phyloP scores from a whole-genome alignment of 2,888 invertebrate genomes.

The Frankliniella fusca region DNA sequence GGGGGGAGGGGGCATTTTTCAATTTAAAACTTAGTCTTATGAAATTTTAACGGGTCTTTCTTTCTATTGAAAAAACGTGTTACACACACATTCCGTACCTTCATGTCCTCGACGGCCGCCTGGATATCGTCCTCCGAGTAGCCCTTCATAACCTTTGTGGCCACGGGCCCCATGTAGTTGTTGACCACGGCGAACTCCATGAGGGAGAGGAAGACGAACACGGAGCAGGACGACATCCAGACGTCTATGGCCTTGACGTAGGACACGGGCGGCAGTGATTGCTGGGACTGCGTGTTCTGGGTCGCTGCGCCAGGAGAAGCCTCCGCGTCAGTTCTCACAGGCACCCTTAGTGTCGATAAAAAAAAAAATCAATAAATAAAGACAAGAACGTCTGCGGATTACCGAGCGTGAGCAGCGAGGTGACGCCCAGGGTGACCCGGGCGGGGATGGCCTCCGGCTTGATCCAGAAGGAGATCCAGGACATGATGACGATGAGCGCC shows the following conservation, averaged over 20 bases:
- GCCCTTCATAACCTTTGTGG: conserved; percentile 85
- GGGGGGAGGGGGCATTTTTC: no score
- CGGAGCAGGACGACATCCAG: conserved; percentile 89
- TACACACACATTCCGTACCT: conserved; percentile 50
- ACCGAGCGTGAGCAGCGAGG: conserved; percentile 79
- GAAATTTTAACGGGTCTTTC: not conserved
- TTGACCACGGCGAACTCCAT: conserved; percentile 90
- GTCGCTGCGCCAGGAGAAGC: conserved; percentile 58
- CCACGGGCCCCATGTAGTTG: conserved; percentile 81
- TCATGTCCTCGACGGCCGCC: conserved; percentile 68
- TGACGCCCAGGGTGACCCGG: conserved; percentile 81
- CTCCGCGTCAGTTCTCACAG: not conserved
- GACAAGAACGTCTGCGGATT: conserved; percentile 39
- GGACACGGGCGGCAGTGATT: conserved; percentile 82
- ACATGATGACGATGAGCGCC: conserved; percentile 88
- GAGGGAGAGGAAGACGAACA: conserved; percentile 83
- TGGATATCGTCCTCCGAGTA: conserved; percentile 80
- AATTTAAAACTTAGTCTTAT: conserved; percentile 6
- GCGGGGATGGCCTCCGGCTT: conserved; percentile 90
- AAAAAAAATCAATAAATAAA: no score
- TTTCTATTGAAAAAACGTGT: not conserved
- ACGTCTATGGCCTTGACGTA: conserved; percentile 91
- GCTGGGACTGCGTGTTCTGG: conserved; percentile 87
- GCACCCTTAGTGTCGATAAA: not conserved
- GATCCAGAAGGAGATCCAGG: conserved; percentile 95